These are phyloP conservation scores for Psilanteris sp. DNA, from an alignment of 1,140 invertebrate genomes.

Conservation along the genomic window DNA sequence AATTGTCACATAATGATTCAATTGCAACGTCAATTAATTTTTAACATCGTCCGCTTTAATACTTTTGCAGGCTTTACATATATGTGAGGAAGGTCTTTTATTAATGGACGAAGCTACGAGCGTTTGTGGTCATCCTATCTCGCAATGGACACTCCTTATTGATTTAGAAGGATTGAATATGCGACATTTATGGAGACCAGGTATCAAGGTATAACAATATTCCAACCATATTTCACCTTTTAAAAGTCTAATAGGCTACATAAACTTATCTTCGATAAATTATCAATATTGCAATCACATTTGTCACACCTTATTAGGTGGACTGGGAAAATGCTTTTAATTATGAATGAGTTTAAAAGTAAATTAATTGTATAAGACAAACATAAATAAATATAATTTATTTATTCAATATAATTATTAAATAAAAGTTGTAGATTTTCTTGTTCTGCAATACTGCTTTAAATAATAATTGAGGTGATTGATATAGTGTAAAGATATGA, in stretches of 20 bases:
- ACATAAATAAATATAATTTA: no score
- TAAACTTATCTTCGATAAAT: constrained; percentile 1
- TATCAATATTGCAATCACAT: not conserved
- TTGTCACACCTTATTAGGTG: not conserved
- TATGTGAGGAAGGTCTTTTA: constrained; percentile 91
- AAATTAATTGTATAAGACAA: no score
- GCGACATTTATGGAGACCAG: constrained; percentile 96
- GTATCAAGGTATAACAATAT: constrained; percentile 83
- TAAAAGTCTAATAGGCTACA: constrained; percentile 36
- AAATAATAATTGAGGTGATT: no score
- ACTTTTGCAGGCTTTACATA: constrained; percentile 85
- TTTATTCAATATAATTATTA: no score
- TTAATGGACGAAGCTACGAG: constrained; percentile 91
- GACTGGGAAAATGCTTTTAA: no score
- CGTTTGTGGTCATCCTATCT: constrained; percentile 87
- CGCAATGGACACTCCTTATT: constrained; percentile 93
- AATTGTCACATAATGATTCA: no score
- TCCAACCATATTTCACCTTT: constrained; percentile 18
- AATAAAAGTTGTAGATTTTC: no score
- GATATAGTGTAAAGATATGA: no score
- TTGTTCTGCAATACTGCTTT: no score
- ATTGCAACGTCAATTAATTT: no score
- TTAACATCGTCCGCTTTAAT: constrained; percentile 15
- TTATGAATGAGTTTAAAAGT: no score
- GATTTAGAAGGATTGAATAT: constrained; percentile 97